These are phyloP conservation scores for Thecophora atra DNA, from an alignment of 2,888 invertebrate genomes.

Conservation along the genomic window DNA sequence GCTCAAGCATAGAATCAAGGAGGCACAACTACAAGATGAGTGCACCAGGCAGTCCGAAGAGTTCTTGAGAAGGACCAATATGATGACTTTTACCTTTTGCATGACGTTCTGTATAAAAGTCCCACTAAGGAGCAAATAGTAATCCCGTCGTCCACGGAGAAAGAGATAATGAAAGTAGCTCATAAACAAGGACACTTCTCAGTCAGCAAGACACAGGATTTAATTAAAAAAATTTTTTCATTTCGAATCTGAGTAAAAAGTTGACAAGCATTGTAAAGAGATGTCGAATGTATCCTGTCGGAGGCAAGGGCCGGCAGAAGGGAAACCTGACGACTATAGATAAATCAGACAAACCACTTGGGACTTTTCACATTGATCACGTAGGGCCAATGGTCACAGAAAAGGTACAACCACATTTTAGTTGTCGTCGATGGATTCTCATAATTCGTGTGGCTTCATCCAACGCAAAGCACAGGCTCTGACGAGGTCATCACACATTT, in stretches of 20 bases:
- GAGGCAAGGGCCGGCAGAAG: constrained; percentile 52
- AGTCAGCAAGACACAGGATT: constrained; percentile 49
- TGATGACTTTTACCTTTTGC: constrained; percentile 40
- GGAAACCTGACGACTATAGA: constrained; percentile 54
- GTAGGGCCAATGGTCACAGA: constrained; percentile 55
- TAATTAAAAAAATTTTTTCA: constrained; percentile 51
- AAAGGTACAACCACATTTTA: constrained; percentile 39
- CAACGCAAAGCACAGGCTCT: constrained; percentile 49
- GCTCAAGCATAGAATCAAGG: constrained; percentile 28
- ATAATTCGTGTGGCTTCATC: constrained; percentile 58
- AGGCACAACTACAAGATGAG: constrained; percentile 24
- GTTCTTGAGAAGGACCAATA: constrained; percentile 37
- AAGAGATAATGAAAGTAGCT: constrained; percentile 54
- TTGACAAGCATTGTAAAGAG: constrained; percentile 27
- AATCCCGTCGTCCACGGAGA: constrained; percentile 54
- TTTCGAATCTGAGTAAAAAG: constrained; percentile 40
- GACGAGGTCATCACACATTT: constrained; percentile 54
- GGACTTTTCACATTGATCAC: constrained; percentile 57
- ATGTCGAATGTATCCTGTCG: constrained; percentile 42
- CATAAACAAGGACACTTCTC: constrained; percentile 60
- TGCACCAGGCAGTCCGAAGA: constrained; percentile 38
- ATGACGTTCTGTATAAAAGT: constrained; percentile 40
- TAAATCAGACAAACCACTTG: constrained; percentile 52
- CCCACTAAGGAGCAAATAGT: constrained; percentile 47
- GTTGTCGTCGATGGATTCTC: constrained; percentile 54